A percentile compares a stretch with the other conserved stretches of the same genome.
These are phyloP conservation scores for Hyperopisus bebe DNA, from an alignment of 2,113 vertebrate genomes.

Conservation along the genomic window DNA sequence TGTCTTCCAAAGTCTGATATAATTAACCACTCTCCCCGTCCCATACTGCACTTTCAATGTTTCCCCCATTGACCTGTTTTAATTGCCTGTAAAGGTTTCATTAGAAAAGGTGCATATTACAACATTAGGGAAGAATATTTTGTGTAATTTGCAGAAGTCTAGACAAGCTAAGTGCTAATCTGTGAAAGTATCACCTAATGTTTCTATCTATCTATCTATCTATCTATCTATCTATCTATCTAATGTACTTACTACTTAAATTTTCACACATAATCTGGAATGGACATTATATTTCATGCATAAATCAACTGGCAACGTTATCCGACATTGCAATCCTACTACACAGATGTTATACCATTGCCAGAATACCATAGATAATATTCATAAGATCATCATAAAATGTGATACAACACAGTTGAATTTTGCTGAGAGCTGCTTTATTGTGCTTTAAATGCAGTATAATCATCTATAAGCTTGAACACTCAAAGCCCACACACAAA, in stretches of 20 bases:
- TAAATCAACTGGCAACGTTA: neutral
- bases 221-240: too few species aligned
- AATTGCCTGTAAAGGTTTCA: neutral
- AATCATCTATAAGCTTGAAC: neutral
- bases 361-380: neutral
- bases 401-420: neutral
- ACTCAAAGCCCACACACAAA: neutral
- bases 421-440: neutral
- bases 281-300: neutral
- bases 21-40: neutral
- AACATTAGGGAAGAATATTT: neutral
- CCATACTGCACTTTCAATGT: neutral
- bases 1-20: neutral
- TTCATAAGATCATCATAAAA: neutral
- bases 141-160: neutral
- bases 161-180: neutral
- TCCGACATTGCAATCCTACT: neutral
- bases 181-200: neutral
- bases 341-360: neutral
- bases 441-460: neutral
- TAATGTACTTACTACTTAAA: neutral
- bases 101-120: neutral
- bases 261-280: neutral
- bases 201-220: too few species aligned
- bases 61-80: neutral